Conservation (phyloP, 2,797 vertebrate species). For the Rhinella marina region DNA sequence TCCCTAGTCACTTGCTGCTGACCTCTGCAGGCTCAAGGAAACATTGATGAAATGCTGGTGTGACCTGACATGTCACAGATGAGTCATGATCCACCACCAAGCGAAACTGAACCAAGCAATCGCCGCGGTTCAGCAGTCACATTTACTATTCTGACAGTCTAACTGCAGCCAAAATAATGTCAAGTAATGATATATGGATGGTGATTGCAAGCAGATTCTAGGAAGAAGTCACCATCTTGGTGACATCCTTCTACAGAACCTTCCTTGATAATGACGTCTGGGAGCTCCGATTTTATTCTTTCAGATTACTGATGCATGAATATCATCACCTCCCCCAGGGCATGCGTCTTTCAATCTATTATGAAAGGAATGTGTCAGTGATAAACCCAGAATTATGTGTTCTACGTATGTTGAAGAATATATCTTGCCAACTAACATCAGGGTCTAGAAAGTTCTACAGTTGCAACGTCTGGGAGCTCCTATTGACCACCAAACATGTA, state of each 20-base stretch:
- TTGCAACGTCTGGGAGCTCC: neutral
- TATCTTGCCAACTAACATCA: no score
- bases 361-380: no score
- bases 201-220: conserved; percentile 17
- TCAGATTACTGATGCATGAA: neutral
- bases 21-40: conserved; percentile 65
- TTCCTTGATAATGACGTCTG: neutral
- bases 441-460: no score
- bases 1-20: conserved; percentile 57
- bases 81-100: conserved; percentile 15
- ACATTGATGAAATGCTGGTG: neutral
- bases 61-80: conserved; percentile 16
- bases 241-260: neutral
- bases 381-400: no score
- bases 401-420: no score
- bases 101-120: neutral
- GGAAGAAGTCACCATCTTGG: neutral
- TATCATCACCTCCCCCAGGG: neutral
- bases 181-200: neutral
- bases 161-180: neutral
- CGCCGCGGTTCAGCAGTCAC: neutral
- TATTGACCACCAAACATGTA: neutral
- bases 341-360: no score
- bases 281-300: neutral
- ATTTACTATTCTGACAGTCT: conserved; percentile 3